phyloP scores from a whole-genome alignment of 2,113 vertebrate genomes.

The Chionomys nivalis region DNA sequence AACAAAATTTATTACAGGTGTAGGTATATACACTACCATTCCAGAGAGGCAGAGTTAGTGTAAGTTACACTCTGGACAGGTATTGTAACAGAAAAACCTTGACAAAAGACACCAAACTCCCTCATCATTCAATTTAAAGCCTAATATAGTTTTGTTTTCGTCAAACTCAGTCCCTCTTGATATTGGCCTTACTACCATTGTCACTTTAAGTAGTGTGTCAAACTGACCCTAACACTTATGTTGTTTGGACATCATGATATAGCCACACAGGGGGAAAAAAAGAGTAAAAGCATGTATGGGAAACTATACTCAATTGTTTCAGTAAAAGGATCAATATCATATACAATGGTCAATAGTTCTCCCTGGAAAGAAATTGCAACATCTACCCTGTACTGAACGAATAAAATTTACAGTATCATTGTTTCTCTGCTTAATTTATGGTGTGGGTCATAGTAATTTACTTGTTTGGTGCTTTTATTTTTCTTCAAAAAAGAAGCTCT shows the following conservation, averaged over 20 bases:
- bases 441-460: too few species aligned
- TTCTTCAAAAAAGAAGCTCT: neutral
- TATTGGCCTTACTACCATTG: neutral
- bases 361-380: neutral
- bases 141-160: neutral
- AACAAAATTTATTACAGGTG: neutral
- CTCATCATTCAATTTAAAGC: neutral
- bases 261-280: neutral
- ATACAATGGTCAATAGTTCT: neutral
- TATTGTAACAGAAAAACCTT: neutral
- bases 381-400: neutral
- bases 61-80: neutral
- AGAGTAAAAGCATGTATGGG: neutral
- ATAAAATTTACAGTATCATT: neutral
- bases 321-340: neutral
- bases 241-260: neutral
- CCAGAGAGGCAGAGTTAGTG: neutral
- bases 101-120: neutral
- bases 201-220: neutral
- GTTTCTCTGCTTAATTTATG: neutral
- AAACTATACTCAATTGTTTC: neutral
- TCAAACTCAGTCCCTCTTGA: neutral
- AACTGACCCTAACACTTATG: neutral
- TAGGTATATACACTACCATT: neutral
- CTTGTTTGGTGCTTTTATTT: neutral